Evolutionary conservation across 1,140 invertebrate genomes (phyloP), one percentile per base, ranked within the genome.

Genomic region (Homalodisca vitripennis): DNA sequence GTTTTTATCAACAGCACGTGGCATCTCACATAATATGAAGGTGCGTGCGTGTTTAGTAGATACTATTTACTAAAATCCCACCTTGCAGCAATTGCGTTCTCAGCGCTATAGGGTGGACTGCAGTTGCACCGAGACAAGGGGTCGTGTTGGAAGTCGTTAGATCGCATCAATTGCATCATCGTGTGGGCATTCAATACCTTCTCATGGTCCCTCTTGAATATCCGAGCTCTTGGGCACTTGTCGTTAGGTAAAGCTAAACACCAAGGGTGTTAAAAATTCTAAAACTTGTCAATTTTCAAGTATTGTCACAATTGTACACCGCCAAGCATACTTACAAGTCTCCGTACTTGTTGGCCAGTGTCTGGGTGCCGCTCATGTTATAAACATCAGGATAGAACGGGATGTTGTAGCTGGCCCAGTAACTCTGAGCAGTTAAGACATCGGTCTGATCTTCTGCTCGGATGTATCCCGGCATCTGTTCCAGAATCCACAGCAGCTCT

Each of bases 321-420:
- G n/a, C n/a, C n/a, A n/a, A n/a, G n/a, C n/a, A 2, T 34, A 66
- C 63, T 75, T 88, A 92, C 86, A 87, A 92, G 75, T 91, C 87
- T 0, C 90, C 90, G 79, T 80, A 90, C 69, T 86, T 84, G 6
- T 81, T 74, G 0, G 86, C 84, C 69, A 84, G 80, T 64, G 82
- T 83, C 34, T 81, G 81, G 3, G 80, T 79, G 6, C 89, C 89
- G 80, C 87, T 89, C 31, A 84, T 73, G 69, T 88, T 84, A 77
- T 86, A 91, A 30, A 92, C 83, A 24, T 83, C 78, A 57, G 79
- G 78, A 77, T 87, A 91, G 76, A 84, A 91, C 70, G 91, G 85
- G 69, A 86, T 83, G 75, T 92, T 93, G 81, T 92, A 93, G 71
- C 87, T 89, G 24, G 89, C 83, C 84, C 88, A 92, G 78, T 92